Percentiles rank a stretch among this genome's conserved stretches.
Evolutionary conservation across 2,797 vertebrate species (phyloP).

Genomic region (Oreochromis mossambicus): DNA sequence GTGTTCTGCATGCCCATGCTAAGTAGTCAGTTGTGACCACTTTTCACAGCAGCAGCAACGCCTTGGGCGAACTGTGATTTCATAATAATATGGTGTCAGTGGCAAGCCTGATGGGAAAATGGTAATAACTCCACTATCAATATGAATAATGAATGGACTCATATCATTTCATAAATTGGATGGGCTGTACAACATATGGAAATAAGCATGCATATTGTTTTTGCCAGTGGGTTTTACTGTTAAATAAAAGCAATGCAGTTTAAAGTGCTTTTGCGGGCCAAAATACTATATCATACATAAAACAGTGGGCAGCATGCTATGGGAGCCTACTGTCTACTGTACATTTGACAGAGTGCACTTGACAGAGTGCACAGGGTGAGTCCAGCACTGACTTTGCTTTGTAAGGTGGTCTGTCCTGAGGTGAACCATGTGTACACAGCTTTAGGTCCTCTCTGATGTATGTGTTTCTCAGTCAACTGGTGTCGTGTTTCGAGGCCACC

Average conservation of each 20-base stretch:
- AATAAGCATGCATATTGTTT: constrained; percentile 51
- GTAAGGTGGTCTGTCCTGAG: constrained; percentile 57
- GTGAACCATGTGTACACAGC: constrained; percentile 66
- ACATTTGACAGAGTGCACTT: constrained; percentile 42
- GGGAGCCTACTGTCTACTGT: constrained; percentile 24
- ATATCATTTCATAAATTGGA: constrained; percentile 69
- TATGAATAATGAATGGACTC: constrained; percentile 78
- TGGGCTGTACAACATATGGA: constrained; percentile 62
- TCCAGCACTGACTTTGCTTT: constrained; percentile 40
- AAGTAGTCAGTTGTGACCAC: constrained; percentile 77
- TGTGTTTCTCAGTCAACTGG: constrained; percentile 70
- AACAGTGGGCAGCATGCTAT: constrained; percentile 31
- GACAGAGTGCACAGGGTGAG: constrained; percentile 36
- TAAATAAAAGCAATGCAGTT: constrained; percentile 40
- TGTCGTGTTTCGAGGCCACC: constrained; percentile 78
- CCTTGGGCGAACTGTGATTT: constrained; percentile 70
- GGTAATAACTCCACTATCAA: constrained; percentile 63
- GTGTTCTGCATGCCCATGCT: constrained; percentile 59
- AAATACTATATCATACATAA: not conserved
- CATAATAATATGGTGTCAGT: constrained; percentile 74
- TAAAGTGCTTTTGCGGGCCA: not conserved
- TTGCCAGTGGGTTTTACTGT: constrained; percentile 30
- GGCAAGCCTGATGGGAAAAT: constrained; percentile 64
- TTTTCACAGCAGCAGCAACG: constrained; percentile 64
- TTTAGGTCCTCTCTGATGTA: constrained; percentile 88